Conservation (phyloP, 2,888 invertebrate species). For the Panzeria rudis region DNA sequence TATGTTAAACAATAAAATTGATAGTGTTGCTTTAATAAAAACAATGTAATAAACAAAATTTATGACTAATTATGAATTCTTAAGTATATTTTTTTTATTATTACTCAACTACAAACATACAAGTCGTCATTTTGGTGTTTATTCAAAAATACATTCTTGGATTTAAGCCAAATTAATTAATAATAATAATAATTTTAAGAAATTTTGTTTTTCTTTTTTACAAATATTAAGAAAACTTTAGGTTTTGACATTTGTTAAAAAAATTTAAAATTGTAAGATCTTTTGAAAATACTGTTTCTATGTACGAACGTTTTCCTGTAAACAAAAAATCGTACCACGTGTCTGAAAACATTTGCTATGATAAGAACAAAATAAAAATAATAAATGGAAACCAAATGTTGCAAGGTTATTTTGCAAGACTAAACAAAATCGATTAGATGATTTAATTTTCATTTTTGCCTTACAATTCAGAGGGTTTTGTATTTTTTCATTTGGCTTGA, state of each 20-base stretch:
- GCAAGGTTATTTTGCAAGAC: constrained; percentile 25
- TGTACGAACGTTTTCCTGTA: neutral
- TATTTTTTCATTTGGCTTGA: neutral
- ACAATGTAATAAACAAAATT: neutral
- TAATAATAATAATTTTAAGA: neutral
- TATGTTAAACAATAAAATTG: neutral
- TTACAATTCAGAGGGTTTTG: neutral
- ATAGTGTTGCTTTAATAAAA: neutral
- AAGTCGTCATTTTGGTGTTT: neutral
- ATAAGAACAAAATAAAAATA: neutral
- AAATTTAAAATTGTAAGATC: neutral
- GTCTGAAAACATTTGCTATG: constrained; percentile 7
- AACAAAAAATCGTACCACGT: constrained; percentile 11
- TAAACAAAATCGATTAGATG: neutral
- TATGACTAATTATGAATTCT: constrained; percentile 4
- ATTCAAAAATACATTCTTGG: constrained; percentile 6
- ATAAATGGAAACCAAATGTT: neutral
- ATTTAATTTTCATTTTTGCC: neutral
- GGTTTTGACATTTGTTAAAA: neutral
- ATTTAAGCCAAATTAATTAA: constrained; percentile 21
- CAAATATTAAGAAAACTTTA: no score
- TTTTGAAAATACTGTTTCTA: constrained; percentile 3
- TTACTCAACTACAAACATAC: neutral
- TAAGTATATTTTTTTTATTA: neutral
- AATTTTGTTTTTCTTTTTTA: neutral